Evolutionary conservation across 1,140 invertebrate species (phyloP).

Genomic region (Chrysomallon squamiferum): DNA sequence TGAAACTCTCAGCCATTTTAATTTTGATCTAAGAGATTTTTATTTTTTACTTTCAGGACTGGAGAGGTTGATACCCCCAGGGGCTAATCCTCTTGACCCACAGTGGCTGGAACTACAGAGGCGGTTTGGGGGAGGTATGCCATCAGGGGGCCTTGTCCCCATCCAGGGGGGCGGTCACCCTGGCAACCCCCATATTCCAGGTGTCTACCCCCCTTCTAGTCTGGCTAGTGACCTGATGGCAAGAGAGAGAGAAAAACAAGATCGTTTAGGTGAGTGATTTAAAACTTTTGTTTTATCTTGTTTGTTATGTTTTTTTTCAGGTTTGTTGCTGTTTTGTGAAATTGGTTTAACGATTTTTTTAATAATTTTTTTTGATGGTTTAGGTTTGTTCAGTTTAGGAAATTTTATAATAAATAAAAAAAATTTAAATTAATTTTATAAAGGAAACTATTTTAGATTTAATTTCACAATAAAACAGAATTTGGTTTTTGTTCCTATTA

Average conservation of each 20-base stretch:
- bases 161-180: conserved; percentile 12
- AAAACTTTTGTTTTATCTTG: conserved; percentile 12
- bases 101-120: conserved; percentile 91
- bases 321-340: neutral
- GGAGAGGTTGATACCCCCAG: conserved; percentile 46
- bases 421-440: no score
- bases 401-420: neutral
- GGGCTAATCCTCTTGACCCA: conserved; percentile 73
- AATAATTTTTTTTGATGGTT: neutral
- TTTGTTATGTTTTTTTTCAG: conserved; percentile 8
- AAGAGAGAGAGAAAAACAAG: conserved; percentile 85
- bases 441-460: no score
- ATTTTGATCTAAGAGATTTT: no score
- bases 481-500: no score
- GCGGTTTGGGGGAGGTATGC: conserved; percentile 65
- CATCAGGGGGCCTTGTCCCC: conserved; percentile 11
- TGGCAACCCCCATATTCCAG: conserved; percentile 68
- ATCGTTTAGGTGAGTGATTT: conserved; percentile 50
- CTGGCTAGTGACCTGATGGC: conserved; percentile 73
- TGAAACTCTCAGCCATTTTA: no score
- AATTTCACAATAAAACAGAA: no score
- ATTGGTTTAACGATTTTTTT: neutral
- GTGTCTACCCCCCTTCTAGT: conserved; percentile 67
- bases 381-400: neutral
- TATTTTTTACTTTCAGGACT: conserved; percentile 35